These are phyloP conservation scores for Conistra vaccinii DNA, from an alignment of 2,888 invertebrate species.

Conservation along the genomic window DNA sequence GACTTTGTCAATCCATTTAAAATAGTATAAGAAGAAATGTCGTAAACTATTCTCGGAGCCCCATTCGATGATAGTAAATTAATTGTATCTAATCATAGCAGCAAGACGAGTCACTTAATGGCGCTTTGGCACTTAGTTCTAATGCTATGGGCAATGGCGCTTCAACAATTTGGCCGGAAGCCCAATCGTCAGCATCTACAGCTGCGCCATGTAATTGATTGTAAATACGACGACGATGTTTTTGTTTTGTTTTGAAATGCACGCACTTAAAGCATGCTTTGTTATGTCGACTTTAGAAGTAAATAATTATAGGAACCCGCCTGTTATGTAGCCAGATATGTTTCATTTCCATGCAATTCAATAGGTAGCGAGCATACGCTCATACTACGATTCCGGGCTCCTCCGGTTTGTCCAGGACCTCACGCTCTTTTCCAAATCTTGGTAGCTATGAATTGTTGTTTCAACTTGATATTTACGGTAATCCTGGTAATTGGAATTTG, in stretches of 20 bases:
- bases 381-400: not conserved
- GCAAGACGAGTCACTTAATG: constrained; percentile 38
- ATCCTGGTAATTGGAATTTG: not conserved
- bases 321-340: not conserved
- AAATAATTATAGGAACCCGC: not conserved
- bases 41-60: not conserved
- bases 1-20: constrained; percentile 29
- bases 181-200: constrained; percentile 30
- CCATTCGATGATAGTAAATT: constrained; percentile 21
- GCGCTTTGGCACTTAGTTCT: constrained; percentile 53
- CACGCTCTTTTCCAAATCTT: not conserved
- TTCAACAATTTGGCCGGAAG: constrained; percentile 40
- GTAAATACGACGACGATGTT: constrained; percentile 24
- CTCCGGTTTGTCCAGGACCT: not conserved
- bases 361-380: not conserved
- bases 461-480: not conserved
- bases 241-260: constrained; percentile 42
- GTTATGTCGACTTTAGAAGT: not conserved
- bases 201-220: constrained; percentile 20
- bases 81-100: constrained; percentile 33
- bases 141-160: constrained; percentile 29
- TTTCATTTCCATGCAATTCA: not conserved
- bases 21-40: constrained; percentile 18
- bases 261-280: constrained; percentile 12
- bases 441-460: not conserved